Evolutionary conservation across 2,888 invertebrate genomes (phyloP), one percentile per base, ranked within the genome.

Genomic region (Cantharis nigra): DNA sequence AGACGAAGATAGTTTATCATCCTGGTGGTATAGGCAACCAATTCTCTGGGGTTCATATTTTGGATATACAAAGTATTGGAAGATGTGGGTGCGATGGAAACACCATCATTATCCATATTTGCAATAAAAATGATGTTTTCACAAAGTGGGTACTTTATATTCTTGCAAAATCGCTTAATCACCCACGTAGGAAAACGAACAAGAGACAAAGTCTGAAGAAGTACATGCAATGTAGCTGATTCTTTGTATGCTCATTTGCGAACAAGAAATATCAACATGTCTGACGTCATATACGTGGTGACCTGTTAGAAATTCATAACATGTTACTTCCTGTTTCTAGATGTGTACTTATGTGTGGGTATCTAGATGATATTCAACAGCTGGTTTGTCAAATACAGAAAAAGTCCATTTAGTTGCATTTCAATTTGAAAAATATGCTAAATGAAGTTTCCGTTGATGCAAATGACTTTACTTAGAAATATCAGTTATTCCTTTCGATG

Each of bases 311-410:
- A 81, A 82, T 82, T 82, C 82, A 81, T 75, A 79, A 78, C 78
- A 75, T 77, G 81, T 80, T 80, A 81, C 78, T 82, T 82, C 82
- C 82, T 82, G 82, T 82, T 82, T 78, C 67, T 74, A 81, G 79
- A 80, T 81, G 79, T 82, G 78, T 77, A 79, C 80, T 79, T 81
- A 80, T 74, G 78, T 74, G 77, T 79, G 78, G 77, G 76, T 80
- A 72, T 76, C 62, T 70, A 62, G 74, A 71, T 73, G 72, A 77
- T 65, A 70, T 73, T 69, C 33, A 69, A 73, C 76, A 72, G 63
- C 69, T 69, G 76, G 30, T 62, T 70, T 67, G 16, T 23, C 65
- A 67, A 71, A 75, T 30, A 71, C 26, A 65, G 64, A 65, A 33
- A 62, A 63, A 64, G 33, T 64, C 75, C 64, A 64, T 64, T 26